Evolutionary conservation across 2,888 invertebrate genomes (phyloP).

Genomic region (Tiliacea aurago): DNA sequence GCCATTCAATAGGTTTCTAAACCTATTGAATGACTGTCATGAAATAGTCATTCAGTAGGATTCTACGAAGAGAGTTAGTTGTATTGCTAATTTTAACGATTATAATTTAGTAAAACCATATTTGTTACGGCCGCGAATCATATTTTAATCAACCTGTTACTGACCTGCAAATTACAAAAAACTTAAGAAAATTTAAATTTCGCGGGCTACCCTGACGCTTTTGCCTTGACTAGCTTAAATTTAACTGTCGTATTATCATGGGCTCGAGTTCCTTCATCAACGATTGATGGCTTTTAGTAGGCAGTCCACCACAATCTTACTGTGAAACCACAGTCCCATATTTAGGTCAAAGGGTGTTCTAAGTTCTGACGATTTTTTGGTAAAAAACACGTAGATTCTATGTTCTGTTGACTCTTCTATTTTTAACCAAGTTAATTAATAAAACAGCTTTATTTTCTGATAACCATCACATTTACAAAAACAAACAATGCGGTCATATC

Average conservation of each 20-base stretch:
- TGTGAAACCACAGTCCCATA: constrained; percentile 6
- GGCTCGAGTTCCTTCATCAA: constrained; percentile 11
- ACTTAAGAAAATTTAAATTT: too few species aligned
- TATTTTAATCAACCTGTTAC: too few species aligned
- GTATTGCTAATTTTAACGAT: too few species aligned
- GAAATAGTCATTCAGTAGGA: too few species aligned
- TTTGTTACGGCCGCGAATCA: too few species aligned
- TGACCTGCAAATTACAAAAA: too few species aligned
- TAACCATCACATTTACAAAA: constrained; percentile 28
- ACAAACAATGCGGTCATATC: constrained; percentile 52
- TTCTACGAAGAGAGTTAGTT: too few species aligned
- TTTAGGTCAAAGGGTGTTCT: too few species aligned
- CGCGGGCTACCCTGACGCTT: too few species aligned
- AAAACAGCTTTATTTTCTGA: constrained; percentile 12
- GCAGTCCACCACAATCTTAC: background rate
- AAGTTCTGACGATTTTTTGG: background rate
- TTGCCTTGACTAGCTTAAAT: constrained; percentile 15
- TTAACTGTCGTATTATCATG: constrained; percentile 19
- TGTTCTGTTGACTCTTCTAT: background rate
- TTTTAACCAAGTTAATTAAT: constrained; percentile 8
- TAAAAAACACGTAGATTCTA: background rate
- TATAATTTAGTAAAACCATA: too few species aligned
- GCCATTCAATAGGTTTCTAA: too few species aligned
- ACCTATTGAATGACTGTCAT: too few species aligned
- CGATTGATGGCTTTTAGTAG: constrained; percentile 1